Evolutionary conservation across 2,888 invertebrate species (phyloP), one percentile per base, ranked within the genome.

Genomic region (Aphidius colemani): DNA sequence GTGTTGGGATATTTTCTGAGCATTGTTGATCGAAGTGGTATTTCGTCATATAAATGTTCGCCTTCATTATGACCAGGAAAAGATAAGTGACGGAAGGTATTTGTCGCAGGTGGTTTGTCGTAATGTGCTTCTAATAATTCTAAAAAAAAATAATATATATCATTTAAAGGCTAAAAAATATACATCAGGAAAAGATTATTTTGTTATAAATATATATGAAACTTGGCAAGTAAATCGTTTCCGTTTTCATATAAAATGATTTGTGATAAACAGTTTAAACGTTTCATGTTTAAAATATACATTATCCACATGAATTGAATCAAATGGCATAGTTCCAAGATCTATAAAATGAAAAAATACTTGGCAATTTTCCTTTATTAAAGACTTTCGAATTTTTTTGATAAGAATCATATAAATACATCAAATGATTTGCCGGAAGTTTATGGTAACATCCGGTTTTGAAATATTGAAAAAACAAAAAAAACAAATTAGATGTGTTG

Each of bases 1-100:
- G 59, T 61, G 58, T 48, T 55, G 66, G 7, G 30, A 10, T 11
- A 45, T 39, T 57, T 56, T 41, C 58, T 30, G 30, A 70, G 58
- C n/a, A 65, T 65, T 7, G 69, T 67, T 44, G 69, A 67, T 46
- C 69, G 70, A 55, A 78, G 69, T 5, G 89, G 89, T 66, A 90
- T 90, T 82, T 90, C 89, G 66, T 89, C 90, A 73, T 90, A 90
- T 39, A 90, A 79, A 57, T 89, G 89, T 75, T 89, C 89, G 75
- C 81, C 64, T 76, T 82, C 65, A 77, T 71, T 62, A 7, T 74
- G 73, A 76, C 83, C 82, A 76, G 69, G 78, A 70, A 69, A 30
- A 5, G 30, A 5, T 30, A 30, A 56, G 4, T 71, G 74, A 70
- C 65, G 58, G 61, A 68, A 69, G 50, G 67, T 67, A 51, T 61